These are phyloP conservation scores for Lasioglossum leucozonium DNA, from an alignment of 2,888 invertebrate species.

Conservation along the genomic window DNA sequence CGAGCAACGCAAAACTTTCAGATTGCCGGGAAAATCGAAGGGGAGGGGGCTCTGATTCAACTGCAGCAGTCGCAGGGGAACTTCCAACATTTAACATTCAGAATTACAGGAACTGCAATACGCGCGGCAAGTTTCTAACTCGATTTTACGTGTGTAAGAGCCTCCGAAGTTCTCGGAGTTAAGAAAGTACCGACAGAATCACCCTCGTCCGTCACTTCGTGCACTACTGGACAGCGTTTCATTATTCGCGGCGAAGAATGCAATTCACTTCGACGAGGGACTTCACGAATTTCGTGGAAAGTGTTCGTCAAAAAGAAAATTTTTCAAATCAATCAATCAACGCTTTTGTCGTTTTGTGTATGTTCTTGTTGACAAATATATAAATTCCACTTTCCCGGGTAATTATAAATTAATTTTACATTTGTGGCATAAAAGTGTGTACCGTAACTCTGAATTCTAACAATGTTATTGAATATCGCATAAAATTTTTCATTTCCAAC, in stretches of 20 bases:
- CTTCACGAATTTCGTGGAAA: background rate
- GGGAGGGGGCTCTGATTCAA: background rate
- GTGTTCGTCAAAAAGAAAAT: background rate
- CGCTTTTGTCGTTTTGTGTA: too few species aligned
- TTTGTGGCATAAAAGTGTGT: too few species aligned
- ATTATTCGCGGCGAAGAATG: too few species aligned
- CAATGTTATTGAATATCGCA: too few species aligned
- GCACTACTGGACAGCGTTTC: background rate
- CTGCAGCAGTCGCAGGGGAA: background rate
- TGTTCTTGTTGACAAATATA: too few species aligned
- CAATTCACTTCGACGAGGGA: background rate
- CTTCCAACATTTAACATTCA: background rate
- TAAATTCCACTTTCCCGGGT: too few species aligned
- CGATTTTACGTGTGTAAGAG: background rate
- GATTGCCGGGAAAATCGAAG: background rate
- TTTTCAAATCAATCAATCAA: too few species aligned
- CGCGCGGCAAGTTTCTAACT: background rate
- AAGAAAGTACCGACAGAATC: background rate
- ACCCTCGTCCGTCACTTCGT: background rate
- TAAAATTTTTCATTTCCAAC: too few species aligned
- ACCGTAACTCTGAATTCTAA: too few species aligned
- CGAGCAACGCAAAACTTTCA: slow-evolving; percentile 46
- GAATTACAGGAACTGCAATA: background rate
- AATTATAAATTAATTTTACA: too few species aligned
- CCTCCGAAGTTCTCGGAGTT: background rate